A percentile compares a stretch with the other conserved stretches of the same genome.
These are phyloP conservation scores for Rachycentron canadum DNA, from an alignment of 2,797 vertebrate genomes.

Conservation along the genomic window DNA sequence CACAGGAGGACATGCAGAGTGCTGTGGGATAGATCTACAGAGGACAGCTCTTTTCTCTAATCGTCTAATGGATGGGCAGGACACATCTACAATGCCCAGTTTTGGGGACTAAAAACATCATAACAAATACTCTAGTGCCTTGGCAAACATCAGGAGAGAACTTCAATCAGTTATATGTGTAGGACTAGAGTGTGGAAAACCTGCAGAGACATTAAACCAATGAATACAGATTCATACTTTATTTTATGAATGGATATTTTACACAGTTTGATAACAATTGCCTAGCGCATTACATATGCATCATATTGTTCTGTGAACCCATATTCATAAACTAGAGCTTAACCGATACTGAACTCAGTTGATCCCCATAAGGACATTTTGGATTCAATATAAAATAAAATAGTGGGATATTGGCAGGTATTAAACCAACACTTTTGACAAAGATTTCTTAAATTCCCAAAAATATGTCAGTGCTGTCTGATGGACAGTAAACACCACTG, in stretches of 20 bases:
- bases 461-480: background rate
- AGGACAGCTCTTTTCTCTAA: constrained; percentile 76
- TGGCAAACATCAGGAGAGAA: constrained; percentile 12
- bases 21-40: constrained; percentile 70
- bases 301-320: constrained; percentile 27
- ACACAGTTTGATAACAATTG: background rate
- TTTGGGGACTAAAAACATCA: background rate
- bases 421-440: background rate
- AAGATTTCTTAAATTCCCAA: background rate
- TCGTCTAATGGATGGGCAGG: background rate
- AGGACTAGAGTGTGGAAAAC: background rate
- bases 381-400: background rate
- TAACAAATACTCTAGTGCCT: constrained; percentile 30
- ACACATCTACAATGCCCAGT: background rate
- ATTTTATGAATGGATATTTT: no score
- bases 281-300: background rate
- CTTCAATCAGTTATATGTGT: background rate
- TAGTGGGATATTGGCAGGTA: background rate
- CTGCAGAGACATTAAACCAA: background rate
- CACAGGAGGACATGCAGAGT: constrained; percentile 54
- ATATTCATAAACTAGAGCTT: constrained; percentile 23
- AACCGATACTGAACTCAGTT: background rate
- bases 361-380: background rate
- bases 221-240: background rate
- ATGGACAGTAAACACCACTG: background rate